phyloP scores from a whole-genome alignment of 2,888 invertebrate genomes.

The Gymnosoma rotundatum region DNA sequence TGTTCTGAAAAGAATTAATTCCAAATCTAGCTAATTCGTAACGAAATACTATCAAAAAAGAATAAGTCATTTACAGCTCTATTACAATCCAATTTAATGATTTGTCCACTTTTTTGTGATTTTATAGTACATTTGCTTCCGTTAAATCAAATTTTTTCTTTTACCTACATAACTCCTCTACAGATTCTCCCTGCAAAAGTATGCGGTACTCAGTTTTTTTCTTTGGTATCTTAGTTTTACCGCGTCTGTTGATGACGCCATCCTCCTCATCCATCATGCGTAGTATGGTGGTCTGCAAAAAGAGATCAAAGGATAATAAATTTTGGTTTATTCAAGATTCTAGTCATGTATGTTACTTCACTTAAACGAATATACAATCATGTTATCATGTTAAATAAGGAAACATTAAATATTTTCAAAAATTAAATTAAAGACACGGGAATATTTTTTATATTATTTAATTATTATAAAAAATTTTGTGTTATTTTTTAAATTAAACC shows the following conservation, averaged over 20 bases:
- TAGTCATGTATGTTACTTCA: too few relatives aligned
- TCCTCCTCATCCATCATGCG: conserved; percentile 82
- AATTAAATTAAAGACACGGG: too few relatives aligned
- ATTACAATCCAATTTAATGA: too few relatives aligned
- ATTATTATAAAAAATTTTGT: too few relatives aligned
- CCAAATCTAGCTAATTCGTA: too few relatives aligned
- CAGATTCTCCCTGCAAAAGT: conserved; percentile 80
- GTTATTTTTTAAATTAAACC: too few relatives aligned
- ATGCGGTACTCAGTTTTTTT: conserved; percentile 79
- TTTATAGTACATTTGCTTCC: background rate
- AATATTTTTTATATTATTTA: too few relatives aligned
- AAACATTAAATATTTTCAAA: too few relatives aligned
- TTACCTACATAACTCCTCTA: conserved; percentile 80
- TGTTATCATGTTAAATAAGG: background rate
- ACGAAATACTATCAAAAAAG: too few relatives aligned
- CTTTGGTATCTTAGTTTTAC: conserved; percentile 75
- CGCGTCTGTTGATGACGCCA: conserved; percentile 80
- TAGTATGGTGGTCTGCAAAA: conserved; percentile 82
- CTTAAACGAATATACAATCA: background rate
- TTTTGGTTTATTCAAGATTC: background rate
- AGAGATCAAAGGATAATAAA: conserved; percentile 22
- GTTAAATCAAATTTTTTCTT: background rate
- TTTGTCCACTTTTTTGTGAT: background rate
- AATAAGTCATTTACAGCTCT: too few relatives aligned
- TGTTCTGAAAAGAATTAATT: too few relatives aligned